Base-by-base conservation (phyloP, 2,113 vertebrate species). In the Xyliphius kryptos region DNA sequence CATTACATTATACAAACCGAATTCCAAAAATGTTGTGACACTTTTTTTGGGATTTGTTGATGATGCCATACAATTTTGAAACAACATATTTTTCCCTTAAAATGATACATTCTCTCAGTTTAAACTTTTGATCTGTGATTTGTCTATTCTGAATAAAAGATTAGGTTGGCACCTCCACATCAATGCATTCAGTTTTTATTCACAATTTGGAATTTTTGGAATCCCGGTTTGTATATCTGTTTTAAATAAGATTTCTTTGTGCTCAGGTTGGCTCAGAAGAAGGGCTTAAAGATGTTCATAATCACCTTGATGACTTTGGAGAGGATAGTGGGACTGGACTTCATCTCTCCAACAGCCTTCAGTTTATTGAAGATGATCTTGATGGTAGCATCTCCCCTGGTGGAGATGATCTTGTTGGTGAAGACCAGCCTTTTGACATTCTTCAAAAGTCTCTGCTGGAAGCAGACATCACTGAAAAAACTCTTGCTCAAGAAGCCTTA, bases 401-500 rank as follows among this genome's bases (percentile, higher is more conserved):
- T 63, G 90, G 79, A 63, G 82, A 76, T 61, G 94, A 95, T 76
- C 90, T 97, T 26, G 89, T 84, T 56, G 89, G 88, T 61, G 94
- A 97, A 85, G 95, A 98, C 83, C 93, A 97, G 76, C 95, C 94
- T 74, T 98, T 98, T 60, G 96, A 98, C 86, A 98, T 98, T 83
- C 91, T 98, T 38, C 95, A 98, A 84, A 98, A 98, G 77, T 98
- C 96, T 71, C 87, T 98, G 72, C 83, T 97, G 84, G 96, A 97
- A 84, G 96, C 96, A 43, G 94, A 98, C 82, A 98, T 98, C 81
- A 98, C 96, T 5, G 95, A 98, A 79, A 93, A 98, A 86, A 98
- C 94, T 1, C 66, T 98, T 89, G 95, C 91, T 15, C 92, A 98
- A 85, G 96, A 98, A 84, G 96, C 96, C 13, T 87, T 97, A 73